phyloP scores from a whole-genome alignment of 2,113 vertebrate species.

The Solenodon paradoxus region DNA sequence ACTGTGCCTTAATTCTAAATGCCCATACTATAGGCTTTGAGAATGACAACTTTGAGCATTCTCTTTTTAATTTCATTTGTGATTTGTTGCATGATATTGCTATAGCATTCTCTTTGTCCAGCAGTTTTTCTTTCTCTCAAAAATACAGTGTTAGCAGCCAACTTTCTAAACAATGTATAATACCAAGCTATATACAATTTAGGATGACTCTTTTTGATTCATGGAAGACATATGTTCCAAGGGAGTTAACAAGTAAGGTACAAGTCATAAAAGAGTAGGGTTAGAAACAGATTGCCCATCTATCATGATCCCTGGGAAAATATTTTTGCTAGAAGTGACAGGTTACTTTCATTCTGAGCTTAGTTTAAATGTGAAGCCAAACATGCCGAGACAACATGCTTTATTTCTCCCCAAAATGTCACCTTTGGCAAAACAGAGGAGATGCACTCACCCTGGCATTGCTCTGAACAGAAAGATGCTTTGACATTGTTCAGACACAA shows the following conservation, averaged over 20 bases:
- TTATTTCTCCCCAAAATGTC: not conserved
- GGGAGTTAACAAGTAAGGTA: not conserved
- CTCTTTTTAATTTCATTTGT: not conserved
- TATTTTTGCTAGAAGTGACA: conserved; percentile 46
- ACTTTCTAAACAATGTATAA: not conserved
- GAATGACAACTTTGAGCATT: not conserved
- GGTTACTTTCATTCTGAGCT: not conserved
- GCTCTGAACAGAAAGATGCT: not conserved
- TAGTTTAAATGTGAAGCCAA: conserved; percentile 46
- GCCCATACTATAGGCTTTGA: not conserved
- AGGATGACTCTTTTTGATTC: not conserved
- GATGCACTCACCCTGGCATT: not conserved
- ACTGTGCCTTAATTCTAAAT: not conserved
- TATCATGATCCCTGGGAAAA: conserved; percentile 25
- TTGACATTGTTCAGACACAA: not conserved
- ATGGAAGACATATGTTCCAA: conserved; percentile 27
- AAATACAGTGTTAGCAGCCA: not conserved
- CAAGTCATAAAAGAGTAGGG: not conserved
- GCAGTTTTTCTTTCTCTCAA: not conserved
- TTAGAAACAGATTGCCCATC: conserved; percentile 15
- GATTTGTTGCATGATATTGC: not conserved
- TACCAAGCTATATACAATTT: not conserved
- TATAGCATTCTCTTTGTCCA: not conserved
- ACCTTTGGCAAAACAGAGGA: not conserved
- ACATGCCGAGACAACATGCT: not conserved